Percentiles rank a stretch among this genome's conserved stretches.
Evolutionary conservation across 2,113 vertebrate species (phyloP).

Genomic region (Salvelinus sp.): DNA sequence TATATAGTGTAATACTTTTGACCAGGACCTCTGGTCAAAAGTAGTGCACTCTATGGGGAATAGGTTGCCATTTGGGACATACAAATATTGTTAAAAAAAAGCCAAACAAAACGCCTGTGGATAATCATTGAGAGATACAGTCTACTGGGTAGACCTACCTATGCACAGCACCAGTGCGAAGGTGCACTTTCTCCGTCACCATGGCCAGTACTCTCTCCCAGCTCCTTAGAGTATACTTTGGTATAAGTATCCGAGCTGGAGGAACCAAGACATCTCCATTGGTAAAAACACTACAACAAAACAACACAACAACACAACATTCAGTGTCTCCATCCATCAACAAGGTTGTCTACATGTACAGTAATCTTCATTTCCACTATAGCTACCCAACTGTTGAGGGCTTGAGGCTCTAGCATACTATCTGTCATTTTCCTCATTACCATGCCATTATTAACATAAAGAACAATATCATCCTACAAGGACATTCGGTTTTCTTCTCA

Average conservation of each 20-base stretch:
- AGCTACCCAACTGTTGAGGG: neutral
- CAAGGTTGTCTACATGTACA: neutral
- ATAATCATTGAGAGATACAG: neutral
- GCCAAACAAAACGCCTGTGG: neutral
- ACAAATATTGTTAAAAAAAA: too few species aligned
- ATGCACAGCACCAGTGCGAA: slow-evolving; percentile 66
- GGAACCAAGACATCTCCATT: slow-evolving; percentile 69
- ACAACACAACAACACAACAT: slow-evolving; percentile 15
- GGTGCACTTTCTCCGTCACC: slow-evolving; percentile 71
- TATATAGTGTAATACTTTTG: too few species aligned
- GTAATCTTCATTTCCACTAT: neutral
- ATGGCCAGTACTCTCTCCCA: slow-evolving; percentile 72
- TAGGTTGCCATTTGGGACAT: too few species aligned
- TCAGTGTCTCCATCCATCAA: neutral
- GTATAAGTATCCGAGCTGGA: slow-evolving; percentile 69
- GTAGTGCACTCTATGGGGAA: too few species aligned
- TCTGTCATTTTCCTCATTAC: neutral
- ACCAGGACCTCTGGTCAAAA: too few species aligned
- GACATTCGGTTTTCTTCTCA: neutral
- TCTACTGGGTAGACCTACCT: slow-evolving; percentile 55
- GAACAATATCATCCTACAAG: neutral
- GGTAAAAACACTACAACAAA: slow-evolving; percentile 73
- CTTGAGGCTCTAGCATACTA: neutral
- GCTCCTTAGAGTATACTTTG: slow-evolving; percentile 69
- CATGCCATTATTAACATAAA: neutral